Evolutionary conservation across 2,797 vertebrate genomes (phyloP), one percentile per base, ranked within the genome.

Genomic region (Coendou prehensilis): DNA sequence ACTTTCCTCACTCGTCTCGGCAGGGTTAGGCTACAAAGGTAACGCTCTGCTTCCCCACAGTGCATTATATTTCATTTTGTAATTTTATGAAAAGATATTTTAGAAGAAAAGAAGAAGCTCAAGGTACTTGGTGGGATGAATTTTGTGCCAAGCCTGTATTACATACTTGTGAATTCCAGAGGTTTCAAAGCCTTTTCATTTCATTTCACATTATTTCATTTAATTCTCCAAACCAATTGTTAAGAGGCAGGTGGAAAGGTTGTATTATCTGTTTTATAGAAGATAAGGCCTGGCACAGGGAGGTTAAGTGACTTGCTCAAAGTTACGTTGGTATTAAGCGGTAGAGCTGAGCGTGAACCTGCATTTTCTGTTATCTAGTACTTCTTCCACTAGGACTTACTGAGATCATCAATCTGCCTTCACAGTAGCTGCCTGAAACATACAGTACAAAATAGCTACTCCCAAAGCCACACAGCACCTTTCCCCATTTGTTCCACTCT

Each of bases 11-110:
- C 20, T 88, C 64, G 7, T 93, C 57, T 85, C 87, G 91, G 59
- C 76, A 73, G 54, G 75, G 23, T 78, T 85, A 86, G 56, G 28
- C 33, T 91, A 91, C 69, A 86, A 71, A 76, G 9, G 33, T 87
- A 89, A 59, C 28, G 59, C 76, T 89, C 87, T 83, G 92, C 26
- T 20, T 91, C 83, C 47, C 45, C 63, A 9, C 13, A 67, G 41
- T 87, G 64, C n/a, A 59, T 45, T 94, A 52, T 93, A 87, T 96
- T 95, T 96, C 71, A 89, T 91, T 94, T 87, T 81, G 41, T 87
- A 85, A 96, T 85, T 87, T 52, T 82, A 89, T 81, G 14, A 91
- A 94, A 94, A 93, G 57, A 50, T 23, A 81, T 6, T n/a, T 75
- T 30, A 41, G 37, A 6, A 47, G 30, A 45, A 45, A 20, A 67